A percentile compares a stretch with the other conserved stretches of the same genome.
phyloP scores from a whole-genome alignment of 2,113 vertebrate species.

The Ellobius talpinus region DNA sequence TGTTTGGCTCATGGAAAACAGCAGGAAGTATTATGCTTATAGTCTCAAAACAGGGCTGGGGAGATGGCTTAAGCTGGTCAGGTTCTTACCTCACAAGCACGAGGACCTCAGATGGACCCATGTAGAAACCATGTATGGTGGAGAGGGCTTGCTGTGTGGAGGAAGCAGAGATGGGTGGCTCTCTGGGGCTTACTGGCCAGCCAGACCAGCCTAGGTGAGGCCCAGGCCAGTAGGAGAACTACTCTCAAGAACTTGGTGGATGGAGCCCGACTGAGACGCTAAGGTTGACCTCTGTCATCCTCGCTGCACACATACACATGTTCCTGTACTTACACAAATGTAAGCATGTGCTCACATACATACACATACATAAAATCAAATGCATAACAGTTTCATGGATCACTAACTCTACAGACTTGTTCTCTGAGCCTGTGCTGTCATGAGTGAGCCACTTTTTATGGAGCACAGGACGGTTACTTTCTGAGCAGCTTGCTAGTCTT shows the following conservation, averaged over 20 bases:
- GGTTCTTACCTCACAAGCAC: background rate
- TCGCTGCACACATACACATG: too few species aligned
- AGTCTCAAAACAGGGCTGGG: background rate
- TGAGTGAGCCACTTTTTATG: background rate
- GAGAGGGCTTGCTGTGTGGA: too few species aligned
- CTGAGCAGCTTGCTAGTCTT: background rate
- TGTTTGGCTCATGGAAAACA: background rate
- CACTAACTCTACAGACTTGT: background rate
- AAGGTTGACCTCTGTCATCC: background rate
- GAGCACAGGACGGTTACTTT: background rate
- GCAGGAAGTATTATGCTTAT: background rate
- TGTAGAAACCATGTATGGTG: background rate
- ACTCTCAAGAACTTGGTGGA: background rate
- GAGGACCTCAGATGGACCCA: background rate
- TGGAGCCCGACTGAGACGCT: background rate
- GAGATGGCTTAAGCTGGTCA: background rate
- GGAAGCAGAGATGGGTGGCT: background rate
- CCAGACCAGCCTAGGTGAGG: too few species aligned
- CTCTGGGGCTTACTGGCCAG: background rate
- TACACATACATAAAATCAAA: background rate
- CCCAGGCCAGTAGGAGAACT: background rate
- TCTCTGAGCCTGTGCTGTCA: background rate
- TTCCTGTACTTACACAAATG: too few species aligned
- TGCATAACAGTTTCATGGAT: background rate
- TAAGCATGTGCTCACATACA: background rate